Evolutionary conservation across 2,113 vertebrate species (phyloP).

Genomic region (Rana temporaria): DNA sequence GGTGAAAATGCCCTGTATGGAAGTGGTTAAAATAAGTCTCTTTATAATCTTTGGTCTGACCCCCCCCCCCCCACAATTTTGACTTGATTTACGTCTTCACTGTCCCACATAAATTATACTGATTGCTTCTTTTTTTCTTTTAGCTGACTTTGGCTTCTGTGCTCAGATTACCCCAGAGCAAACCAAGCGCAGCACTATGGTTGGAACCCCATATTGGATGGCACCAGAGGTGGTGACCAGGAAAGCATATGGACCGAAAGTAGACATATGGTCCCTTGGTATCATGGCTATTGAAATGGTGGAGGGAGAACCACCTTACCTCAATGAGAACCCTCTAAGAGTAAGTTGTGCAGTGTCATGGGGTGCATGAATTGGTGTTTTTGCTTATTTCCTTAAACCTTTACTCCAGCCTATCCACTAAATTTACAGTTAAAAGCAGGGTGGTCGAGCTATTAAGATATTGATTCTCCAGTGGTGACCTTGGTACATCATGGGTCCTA

Average conservation of each 20-base stretch:
- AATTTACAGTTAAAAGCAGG: too few species aligned
- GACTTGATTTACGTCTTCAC: too few species aligned
- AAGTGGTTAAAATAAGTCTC: too few species aligned
- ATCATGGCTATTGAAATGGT: constrained; percentile 99
- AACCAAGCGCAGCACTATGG: constrained; percentile 98
- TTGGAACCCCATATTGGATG: constrained; percentile 99
- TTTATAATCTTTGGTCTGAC: too few species aligned
- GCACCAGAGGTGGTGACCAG: constrained; percentile 97
- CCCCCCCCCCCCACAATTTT: too few species aligned
- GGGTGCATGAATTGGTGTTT: too few species aligned
- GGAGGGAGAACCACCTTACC: constrained; percentile 96
- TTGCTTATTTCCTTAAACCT: too few species aligned
- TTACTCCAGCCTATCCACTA: too few species aligned
- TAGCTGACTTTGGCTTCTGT: constrained; percentile 98
- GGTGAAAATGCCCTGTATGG: too few species aligned
- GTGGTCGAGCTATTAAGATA: too few species aligned
- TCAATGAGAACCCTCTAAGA: constrained; percentile 97
- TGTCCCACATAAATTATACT: not conserved
- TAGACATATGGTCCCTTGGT: constrained; percentile 97
- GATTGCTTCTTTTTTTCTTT: constrained; percentile 54
- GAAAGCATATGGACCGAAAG: constrained; percentile 97
- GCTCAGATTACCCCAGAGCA: constrained; percentile 99
- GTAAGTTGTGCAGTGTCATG: constrained; percentile 71
- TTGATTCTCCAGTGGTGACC: too few species aligned
- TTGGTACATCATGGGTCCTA: too few species aligned